These are phyloP conservation scores for Drosophila hamatofila DNA, from an alignment of 2,888 invertebrate genomes.

Conservation along the genomic window DNA sequence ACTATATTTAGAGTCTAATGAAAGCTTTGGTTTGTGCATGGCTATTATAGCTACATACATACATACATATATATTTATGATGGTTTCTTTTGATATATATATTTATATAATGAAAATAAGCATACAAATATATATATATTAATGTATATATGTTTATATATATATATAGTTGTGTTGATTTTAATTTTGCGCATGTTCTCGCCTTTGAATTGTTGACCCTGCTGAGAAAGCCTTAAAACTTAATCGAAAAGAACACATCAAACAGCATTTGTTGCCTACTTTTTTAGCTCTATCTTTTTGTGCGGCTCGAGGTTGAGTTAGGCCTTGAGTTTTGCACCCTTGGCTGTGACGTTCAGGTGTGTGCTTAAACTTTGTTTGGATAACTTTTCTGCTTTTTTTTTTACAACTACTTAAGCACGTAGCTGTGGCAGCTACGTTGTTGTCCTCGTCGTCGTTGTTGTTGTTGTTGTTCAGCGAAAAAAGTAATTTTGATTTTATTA, in stretches of 20 bases:
- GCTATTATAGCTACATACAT: constrained; percentile 1
- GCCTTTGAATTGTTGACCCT: not conserved
- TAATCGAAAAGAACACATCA: constrained; percentile 71
- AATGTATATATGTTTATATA: not conserved
- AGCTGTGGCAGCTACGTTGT: constrained; percentile 25
- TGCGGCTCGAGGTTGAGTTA: constrained; percentile 14
- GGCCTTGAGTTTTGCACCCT: constrained; percentile 59
- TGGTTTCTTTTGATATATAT: constrained; percentile 10
- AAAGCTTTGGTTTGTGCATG: constrained; percentile 44
- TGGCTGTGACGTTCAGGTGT: constrained; percentile 67
- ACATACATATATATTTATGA: constrained; percentile 40
- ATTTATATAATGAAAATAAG: not conserved
- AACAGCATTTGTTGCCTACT: constrained; percentile 53
- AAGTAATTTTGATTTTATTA: constrained; percentile 81
- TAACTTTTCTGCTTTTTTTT: constrained; percentile 47
- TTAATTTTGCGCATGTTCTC: not conserved
- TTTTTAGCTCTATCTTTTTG: constrained; percentile 34
- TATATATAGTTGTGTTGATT: not conserved
- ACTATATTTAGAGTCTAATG: constrained; percentile 55
- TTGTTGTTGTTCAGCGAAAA: constrained; percentile 45
- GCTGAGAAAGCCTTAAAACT: constrained; percentile 43
- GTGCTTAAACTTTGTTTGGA: constrained; percentile 65
- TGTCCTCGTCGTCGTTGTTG: constrained; percentile 5
- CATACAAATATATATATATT: not conserved
- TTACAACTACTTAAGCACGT: constrained; percentile 69